Base-by-base conservation (phyloP, 2,888 invertebrate species). In the Acholoe squamosa region DNA sequence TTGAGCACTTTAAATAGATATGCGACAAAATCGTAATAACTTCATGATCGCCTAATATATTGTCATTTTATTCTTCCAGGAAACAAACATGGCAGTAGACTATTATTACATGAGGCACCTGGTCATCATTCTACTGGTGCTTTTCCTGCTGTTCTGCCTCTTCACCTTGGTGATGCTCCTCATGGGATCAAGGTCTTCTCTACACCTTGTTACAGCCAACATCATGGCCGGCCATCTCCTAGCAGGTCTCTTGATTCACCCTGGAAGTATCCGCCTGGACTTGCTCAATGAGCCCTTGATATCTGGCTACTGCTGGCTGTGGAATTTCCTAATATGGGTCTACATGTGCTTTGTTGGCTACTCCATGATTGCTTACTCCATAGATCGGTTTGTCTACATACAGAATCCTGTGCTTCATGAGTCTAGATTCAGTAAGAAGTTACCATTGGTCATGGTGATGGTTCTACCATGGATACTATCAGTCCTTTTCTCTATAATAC, bases 301-400 rank as follows among this genome's bases (percentile, higher is more conserved):
- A 3, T n/a, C 1, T 61, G 61, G 61, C 61, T 61, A 61, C n/a
- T 61, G 61, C 61, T 61, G 61, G 61, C n/a, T 61, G 22, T 61
- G 61, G 61, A 19, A 14, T n/a, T 61, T 7, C 61, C 19, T 61
- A 19, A 61, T 61, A 7, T 61, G 19, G 22, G n/a, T n/a, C 22
- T 61, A 61, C 61, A n/a, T 61, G 22, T 19, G 61, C 14, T 61
- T 61, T n/a, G 61, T 61, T 19, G 22, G 22, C 22, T 61, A 61
- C n/a, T 61, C 61, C 3, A 19, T 61, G 61, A 61, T 61, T n/a
- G n/a, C 61, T n/a, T 61, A 61, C 61, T 61, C 61, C 61, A 61
- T 61, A 19, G 61, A 61, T 7, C 61, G 61, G n/a, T 61, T 61
- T n/a, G 22, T 61, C 22, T 61, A 61, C 61, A 61, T 61, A 7